phyloP scores from a whole-genome alignment of 2,113 vertebrate genomes.

The Ornithorhynchus anatinus region DNA sequence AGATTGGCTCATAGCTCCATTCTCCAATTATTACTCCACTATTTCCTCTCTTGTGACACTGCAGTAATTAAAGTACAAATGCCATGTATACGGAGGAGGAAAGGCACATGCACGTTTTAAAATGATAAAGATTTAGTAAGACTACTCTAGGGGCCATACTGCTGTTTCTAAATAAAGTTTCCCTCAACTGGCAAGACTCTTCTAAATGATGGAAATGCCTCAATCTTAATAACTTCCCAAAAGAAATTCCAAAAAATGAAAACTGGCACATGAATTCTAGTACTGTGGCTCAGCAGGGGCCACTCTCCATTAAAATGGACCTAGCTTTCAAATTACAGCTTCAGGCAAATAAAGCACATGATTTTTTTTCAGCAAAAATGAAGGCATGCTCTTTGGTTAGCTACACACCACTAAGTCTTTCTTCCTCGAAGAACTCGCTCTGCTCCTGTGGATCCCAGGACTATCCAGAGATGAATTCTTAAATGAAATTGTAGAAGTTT shows the following conservation, averaged over 20 bases:
- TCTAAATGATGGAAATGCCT: too few relatives aligned
- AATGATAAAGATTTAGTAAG: too few relatives aligned
- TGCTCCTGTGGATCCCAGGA: constrained; percentile 71
- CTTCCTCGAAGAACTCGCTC: constrained; percentile 72
- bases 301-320: not conserved
- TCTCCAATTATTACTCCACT: too few relatives aligned
- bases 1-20: too few relatives aligned
- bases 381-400: constrained; percentile 25
- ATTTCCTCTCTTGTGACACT: too few relatives aligned
- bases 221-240: too few relatives aligned
- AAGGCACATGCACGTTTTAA: too few relatives aligned
- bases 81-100: too few relatives aligned
- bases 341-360: not conserved
- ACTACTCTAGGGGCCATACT: too few relatives aligned
- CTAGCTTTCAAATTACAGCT: not conserved
- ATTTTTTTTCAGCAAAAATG: not conserved
- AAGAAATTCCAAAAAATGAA: not conserved
- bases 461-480: constrained; percentile 79
- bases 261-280: not conserved
- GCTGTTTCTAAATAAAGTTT: not conserved
- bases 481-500: constrained; percentile 52
- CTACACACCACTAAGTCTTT: constrained; percentile 82
- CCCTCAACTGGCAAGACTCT: not conserved
- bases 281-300: not conserved
- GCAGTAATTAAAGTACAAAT: too few relatives aligned